Percentiles rank a stretch among this genome's conserved stretches.
phyloP scores from a whole-genome alignment of 2,888 invertebrate genomes.

The Lumbricus terrestris region DNA sequence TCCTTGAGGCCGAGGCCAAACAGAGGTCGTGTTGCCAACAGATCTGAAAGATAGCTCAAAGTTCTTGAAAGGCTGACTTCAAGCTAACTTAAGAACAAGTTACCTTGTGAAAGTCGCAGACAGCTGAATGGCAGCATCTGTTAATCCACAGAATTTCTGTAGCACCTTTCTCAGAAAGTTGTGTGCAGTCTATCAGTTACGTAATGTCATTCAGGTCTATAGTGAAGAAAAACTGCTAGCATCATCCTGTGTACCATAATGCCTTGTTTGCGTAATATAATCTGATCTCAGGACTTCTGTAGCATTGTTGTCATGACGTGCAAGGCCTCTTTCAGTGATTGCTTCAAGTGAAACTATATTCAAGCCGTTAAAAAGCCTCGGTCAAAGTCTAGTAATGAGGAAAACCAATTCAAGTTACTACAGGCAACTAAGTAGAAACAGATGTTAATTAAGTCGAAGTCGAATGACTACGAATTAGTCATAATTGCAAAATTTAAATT shows the following conservation, averaged over 20 bases:
- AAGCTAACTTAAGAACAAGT: background rate
- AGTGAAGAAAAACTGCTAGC: background rate
- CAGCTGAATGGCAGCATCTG: background rate
- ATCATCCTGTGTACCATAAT: background rate
- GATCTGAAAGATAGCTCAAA: background rate
- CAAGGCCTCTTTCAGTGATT: no score
- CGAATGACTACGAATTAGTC: background rate
- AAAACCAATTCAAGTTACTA: no score
- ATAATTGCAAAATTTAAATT: no score
- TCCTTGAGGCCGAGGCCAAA: constrained; percentile 9
- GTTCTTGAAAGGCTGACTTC: background rate
- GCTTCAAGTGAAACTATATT: background rate
- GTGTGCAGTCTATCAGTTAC: background rate
- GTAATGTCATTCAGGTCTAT: background rate
- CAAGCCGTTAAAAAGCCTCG: no score
- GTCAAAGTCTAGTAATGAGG: no score
- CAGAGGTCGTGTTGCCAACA: background rate
- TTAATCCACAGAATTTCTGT: background rate
- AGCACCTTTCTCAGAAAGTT: background rate
- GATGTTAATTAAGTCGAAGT: background rate
- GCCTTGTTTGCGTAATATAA: background rate
- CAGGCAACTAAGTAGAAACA: background rate
- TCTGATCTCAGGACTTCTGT: background rate
- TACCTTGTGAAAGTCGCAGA: background rate
- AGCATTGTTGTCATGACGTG: background rate